Evolutionary conservation across 2,113 vertebrate genomes (phyloP).

Genomic region (Isichthys henryi): DNA sequence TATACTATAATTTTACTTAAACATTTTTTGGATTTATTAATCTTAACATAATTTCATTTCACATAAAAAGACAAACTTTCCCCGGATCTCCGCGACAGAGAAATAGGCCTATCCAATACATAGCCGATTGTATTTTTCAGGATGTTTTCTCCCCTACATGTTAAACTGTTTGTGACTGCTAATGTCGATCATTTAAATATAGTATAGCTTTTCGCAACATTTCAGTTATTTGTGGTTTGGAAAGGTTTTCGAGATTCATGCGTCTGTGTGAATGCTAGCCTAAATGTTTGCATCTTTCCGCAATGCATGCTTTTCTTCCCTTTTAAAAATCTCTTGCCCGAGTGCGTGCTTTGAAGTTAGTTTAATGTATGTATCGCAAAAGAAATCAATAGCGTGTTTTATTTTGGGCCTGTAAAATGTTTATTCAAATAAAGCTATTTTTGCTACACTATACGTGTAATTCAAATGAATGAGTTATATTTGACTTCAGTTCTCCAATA

Average conservation of each 20-base stretch:
- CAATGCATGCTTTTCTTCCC: not conserved
- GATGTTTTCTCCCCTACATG: not conserved
- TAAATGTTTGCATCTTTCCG: not conserved
- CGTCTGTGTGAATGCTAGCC: not conserved
- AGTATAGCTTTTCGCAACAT: not conserved
- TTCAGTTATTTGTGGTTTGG: not conserved
- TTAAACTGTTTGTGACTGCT: not conserved
- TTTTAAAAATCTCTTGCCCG: not conserved
- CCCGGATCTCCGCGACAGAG: not conserved
- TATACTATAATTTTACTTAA: not conserved
- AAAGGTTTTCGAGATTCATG: not conserved
- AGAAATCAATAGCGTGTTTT: not conserved
- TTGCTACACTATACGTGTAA: not conserved
- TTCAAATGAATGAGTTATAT: not conserved
- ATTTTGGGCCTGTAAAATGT: not conserved
- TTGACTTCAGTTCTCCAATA: not conserved
- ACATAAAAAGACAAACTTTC: not conserved
- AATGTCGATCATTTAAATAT: not conserved
- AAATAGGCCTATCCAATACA: not conserved
- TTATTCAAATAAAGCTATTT: constrained; percentile 9
- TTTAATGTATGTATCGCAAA: not conserved
- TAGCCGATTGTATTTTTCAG: not conserved
- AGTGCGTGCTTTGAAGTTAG: not conserved
- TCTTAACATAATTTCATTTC: not conserved
- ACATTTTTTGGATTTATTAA: not conserved